Base-by-base conservation (phyloP, 1,140 invertebrate genomes). In the Diabrotica undecimpunctata region DNA sequence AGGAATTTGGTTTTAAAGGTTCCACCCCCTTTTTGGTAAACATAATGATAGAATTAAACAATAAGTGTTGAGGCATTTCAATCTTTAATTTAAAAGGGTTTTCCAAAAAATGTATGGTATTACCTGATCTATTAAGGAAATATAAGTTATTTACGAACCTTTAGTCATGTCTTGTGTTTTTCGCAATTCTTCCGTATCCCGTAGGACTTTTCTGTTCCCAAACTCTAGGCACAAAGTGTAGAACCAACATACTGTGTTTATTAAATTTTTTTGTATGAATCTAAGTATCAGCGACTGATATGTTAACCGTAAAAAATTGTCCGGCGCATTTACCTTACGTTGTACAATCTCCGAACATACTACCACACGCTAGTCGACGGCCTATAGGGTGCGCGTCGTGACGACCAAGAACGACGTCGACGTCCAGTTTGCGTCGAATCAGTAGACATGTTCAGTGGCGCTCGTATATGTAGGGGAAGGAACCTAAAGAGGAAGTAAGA, bases 361-460 rank as follows among this genome's bases (percentile, higher is more conserved):
- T 46, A 46, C 41, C n/a, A 46, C 41, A 46, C 41, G 41, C 41
- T 46, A n/a, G 41, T 46, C 41, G 41, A 10, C 41, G 41, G n/a
- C 41, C 8, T 46, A 46, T 46, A 46, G 41, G 41, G 41, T 46
- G 41, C 41, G 41, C 41, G 41, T 3, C 41, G 41, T 6, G n/a
- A 46, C 41, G 8, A 46, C 41, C 8, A 46, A 46, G 41, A 46
- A n/a, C 41, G 41, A 46, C 41, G 41, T 46, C 41, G 41, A 46
- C 41, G 41, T 46, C n/a, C 41, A 46, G n/a, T 46, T 46, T n/a
- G 41, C 41, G 41, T 46, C 41, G 41, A 46, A 46, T 46, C 41
- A 46, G 41, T 46, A 46, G n/a, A 46, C n/a, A n/a, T 46, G n/a
- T 46, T 6, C 41, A 46, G 41, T 46, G 41, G 41, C 41, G 41